Percentiles rank a stretch among this genome's conserved stretches.
These are phyloP conservation scores for Axea sp. DNA, from an alignment of 2,888 invertebrate species.

Conservation along the genomic window DNA sequence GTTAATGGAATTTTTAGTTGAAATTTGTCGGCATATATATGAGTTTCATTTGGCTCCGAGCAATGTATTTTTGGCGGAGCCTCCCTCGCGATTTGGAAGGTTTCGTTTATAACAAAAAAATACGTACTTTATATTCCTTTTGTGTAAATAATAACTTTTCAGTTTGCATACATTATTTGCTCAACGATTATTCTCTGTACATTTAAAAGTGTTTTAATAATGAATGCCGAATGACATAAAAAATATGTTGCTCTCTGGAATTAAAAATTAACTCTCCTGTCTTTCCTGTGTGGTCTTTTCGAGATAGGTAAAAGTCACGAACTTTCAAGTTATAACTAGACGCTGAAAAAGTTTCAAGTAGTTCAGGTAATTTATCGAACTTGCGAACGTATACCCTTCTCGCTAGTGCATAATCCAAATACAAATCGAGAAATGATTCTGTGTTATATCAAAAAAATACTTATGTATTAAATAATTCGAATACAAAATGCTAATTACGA, in stretches of 20 bases:
- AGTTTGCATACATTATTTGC: slow-evolving; percentile 17
- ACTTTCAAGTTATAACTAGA: slow-evolving; percentile 49
- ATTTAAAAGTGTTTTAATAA: slow-evolving; percentile 1
- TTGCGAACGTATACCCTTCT: slow-evolving; percentile 17
- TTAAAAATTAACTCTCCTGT: slow-evolving; percentile 37
- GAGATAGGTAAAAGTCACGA: slow-evolving; percentile 46
- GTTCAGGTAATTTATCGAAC: slow-evolving; percentile 48
- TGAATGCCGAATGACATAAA: slow-evolving; percentile 10
- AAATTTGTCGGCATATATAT: slow-evolving; percentile 40
- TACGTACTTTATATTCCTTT: slow-evolving; percentile 26
- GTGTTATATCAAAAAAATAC: neutral
- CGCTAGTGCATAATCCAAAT: slow-evolving; percentile 21
- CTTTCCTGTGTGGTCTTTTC: slow-evolving; percentile 14
- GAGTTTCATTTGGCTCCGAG: slow-evolving; percentile 42
- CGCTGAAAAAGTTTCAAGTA: slow-evolving; percentile 53
- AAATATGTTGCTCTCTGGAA: slow-evolving; percentile 14
- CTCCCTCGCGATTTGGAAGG: slow-evolving; percentile 42
- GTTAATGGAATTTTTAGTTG: slow-evolving; percentile 43
- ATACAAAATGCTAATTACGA: too few relatives aligned
- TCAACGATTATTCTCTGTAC: neutral
- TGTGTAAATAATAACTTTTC: slow-evolving; percentile 26
- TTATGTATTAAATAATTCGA: neutral
- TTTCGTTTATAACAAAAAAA: slow-evolving; percentile 39
- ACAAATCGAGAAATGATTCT: slow-evolving; percentile 14
- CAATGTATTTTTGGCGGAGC: slow-evolving; percentile 52